Percentiles rank a stretch among this genome's conserved stretches.
phyloP scores from a whole-genome alignment of 1,140 invertebrate species.

The Ceratina japonica region DNA sequence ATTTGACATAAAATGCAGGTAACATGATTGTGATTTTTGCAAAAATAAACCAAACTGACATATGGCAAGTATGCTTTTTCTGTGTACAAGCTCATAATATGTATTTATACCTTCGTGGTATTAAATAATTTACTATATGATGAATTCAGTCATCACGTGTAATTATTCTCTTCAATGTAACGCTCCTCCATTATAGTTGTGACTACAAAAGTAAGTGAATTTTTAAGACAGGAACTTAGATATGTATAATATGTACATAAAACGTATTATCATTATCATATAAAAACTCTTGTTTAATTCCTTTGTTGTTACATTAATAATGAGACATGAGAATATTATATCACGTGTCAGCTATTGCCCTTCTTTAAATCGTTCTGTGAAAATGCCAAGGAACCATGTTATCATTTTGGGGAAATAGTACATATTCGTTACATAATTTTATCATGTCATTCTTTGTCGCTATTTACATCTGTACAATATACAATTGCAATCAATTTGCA shows the following conservation, averaged over 20 bases:
- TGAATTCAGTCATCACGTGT: slow-evolving; percentile 53
- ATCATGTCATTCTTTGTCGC: slow-evolving; percentile 51
- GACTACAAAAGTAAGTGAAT: slow-evolving; percentile 45
- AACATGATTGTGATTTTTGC: neutral
- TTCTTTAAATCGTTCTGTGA: slow-evolving; percentile 35
- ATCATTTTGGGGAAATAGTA: slow-evolving; percentile 31
- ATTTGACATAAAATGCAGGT: slow-evolving; percentile 5
- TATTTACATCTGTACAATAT: slow-evolving; percentile 59
- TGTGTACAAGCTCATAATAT: neutral
- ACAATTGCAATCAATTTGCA: slow-evolving; percentile 33
- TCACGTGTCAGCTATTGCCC: slow-evolving; percentile 39
- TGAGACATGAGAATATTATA: slow-evolving; percentile 48
- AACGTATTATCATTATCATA: slow-evolving; percentile 48
- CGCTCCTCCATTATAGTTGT: slow-evolving; percentile 45
- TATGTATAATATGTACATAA: slow-evolving; percentile 64
- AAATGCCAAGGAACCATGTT: slow-evolving; percentile 3
- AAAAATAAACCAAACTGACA: neutral
- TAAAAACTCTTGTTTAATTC: slow-evolving; percentile 51
- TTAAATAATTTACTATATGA: slow-evolving; percentile 50
- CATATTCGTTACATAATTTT: slow-evolving; percentile 58
- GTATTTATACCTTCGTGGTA: neutral
- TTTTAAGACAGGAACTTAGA: slow-evolving; percentile 56
- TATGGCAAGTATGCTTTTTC: neutral
- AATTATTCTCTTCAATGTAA: slow-evolving; percentile 51
- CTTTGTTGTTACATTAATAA: slow-evolving; percentile 55